A percentile compares a stretch with the other conserved stretches of the same genome.
These are phyloP conservation scores for Eurytoma californica DNA, from an alignment of 2,888 invertebrate genomes.

Conservation along the genomic window DNA sequence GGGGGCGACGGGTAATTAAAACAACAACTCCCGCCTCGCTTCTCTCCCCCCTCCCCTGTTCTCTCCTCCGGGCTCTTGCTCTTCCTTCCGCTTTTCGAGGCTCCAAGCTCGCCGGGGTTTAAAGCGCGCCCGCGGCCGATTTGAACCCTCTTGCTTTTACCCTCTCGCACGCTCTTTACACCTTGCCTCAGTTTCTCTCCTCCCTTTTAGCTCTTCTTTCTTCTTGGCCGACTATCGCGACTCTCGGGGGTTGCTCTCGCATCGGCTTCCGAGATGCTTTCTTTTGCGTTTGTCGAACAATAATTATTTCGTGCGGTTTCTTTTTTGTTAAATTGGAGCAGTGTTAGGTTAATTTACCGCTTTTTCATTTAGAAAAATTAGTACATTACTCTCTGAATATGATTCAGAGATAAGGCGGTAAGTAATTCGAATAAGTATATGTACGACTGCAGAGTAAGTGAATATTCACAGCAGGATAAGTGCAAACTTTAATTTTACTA, in stretches of 20 bases:
- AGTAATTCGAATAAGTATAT: no score
- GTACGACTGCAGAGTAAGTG: no score
- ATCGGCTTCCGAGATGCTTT: no score
- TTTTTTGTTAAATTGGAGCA: no score
- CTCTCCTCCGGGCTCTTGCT: constrained; percentile 56
- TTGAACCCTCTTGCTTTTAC: constrained; percentile 41
- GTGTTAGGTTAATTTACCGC: no score
- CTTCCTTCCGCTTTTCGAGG: constrained; percentile 52
- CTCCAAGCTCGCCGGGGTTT: constrained; percentile 20
- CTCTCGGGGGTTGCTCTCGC: background rate
- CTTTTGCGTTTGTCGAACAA: no score
- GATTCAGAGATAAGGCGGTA: no score
- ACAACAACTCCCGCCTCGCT: constrained; percentile 67
- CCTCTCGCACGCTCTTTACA: constrained; percentile 6
- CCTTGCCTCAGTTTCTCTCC: background rate
- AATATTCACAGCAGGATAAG: no score
- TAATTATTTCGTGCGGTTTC: no score
- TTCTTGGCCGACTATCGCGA: background rate
- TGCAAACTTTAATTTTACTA: no score
- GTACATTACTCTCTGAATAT: no score
- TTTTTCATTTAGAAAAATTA: no score
- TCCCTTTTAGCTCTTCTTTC: background rate
- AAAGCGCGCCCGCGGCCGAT: constrained; percentile 37
- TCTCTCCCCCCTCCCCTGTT: constrained; percentile 52
- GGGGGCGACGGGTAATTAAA: constrained; percentile 71